phyloP scores from a whole-genome alignment of 1,140 invertebrate species.

The Bombus difficillimus region DNA sequence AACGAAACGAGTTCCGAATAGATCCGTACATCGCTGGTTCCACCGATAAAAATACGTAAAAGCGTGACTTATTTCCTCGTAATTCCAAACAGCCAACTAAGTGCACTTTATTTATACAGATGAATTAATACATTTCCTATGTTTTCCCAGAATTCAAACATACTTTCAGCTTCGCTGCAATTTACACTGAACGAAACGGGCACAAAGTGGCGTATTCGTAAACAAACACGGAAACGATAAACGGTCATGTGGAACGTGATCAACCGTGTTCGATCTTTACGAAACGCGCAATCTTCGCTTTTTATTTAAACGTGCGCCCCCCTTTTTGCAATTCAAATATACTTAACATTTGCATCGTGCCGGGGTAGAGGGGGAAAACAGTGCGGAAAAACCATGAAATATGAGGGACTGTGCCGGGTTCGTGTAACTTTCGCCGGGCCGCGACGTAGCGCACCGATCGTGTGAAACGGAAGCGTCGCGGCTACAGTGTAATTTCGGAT shows the following conservation, averaged over 20 bases:
- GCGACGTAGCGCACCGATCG: constrained; percentile 35
- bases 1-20: neutral
- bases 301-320: constrained; percentile 22
- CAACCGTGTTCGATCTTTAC: constrained; percentile 9
- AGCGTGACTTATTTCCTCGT: neutral
- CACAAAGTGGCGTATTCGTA: neutral
- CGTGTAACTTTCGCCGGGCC: constrained; percentile 43
- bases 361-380: neutral
- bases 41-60: too few species aligned
- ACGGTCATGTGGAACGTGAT: neutral
- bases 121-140: constrained; percentile 3
- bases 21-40: too few species aligned
- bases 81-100: neutral
- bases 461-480: constrained; percentile 50
- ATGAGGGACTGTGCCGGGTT: constrained; percentile 4
- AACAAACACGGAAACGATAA: constrained; percentile 15
- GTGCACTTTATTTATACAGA: constrained; percentile 5
- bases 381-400: constrained; percentile 15
- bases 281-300: constrained; percentile 2
- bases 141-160: too few species aligned
- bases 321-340: constrained; percentile 60
- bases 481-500: constrained; percentile 63
- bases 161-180: neutral
- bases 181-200: neutral
- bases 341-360: constrained; percentile 53